A percentile compares a stretch with the other conserved stretches of the same genome.
phyloP scores from a whole-genome alignment of 2,888 invertebrate genomes.

The Amphiduros pacificus region DNA sequence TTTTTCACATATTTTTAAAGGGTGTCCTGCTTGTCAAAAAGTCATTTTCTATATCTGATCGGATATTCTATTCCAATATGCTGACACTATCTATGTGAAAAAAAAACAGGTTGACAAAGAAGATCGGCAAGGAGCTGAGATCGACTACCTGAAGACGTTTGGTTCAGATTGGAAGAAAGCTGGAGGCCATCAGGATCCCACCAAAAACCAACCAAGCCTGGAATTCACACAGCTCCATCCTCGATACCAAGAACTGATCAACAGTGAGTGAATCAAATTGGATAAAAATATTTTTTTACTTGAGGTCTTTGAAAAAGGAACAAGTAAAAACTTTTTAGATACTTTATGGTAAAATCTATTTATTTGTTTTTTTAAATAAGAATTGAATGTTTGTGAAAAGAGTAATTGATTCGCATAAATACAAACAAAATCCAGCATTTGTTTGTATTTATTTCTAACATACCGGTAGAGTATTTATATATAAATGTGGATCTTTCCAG shows the following conservation, averaged over 20 bases:
- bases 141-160: conserved; percentile 85
- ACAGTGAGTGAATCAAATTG: conserved; percentile 67
- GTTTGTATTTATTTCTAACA: too few relatives aligned
- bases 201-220: conserved; percentile 39
- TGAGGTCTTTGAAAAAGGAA: background rate
- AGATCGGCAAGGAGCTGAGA: conserved; percentile 83
- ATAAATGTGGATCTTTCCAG: conserved; percentile 62
- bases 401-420: too few relatives aligned
- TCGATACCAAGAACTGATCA: conserved; percentile 73
- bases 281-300: background rate
- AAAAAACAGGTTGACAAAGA: conserved; percentile 64
- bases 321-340: background rate
- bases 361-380: too few relatives aligned
- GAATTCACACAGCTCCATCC: conserved; percentile 67
- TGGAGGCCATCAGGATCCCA: conserved; percentile 60
- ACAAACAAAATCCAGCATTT: too few relatives aligned
- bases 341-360: too few relatives aligned
- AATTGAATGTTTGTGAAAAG: too few relatives aligned
- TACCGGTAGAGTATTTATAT: too few relatives aligned
- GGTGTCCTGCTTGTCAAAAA: too few relatives aligned
- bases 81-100: too few relatives aligned
- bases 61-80: too few relatives aligned
- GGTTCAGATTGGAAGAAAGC: conserved; percentile 62
- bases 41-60: too few relatives aligned
- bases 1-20: too few relatives aligned